phyloP scores from a whole-genome alignment of 2,888 invertebrate genomes.

The Azorinus chamasolen region DNA sequence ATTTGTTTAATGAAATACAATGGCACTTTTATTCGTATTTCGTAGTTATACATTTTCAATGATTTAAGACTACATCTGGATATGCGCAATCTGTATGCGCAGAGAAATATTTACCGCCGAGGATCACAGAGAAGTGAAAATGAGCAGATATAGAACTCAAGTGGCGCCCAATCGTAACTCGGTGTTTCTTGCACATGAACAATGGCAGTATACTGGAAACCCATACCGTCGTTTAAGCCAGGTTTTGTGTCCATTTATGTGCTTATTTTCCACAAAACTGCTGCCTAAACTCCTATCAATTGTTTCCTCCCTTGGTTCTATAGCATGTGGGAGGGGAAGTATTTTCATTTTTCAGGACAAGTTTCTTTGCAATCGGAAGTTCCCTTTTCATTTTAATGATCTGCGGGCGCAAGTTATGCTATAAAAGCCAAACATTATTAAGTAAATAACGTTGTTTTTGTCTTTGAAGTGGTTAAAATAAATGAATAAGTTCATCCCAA shows the following conservation, averaged over 20 bases:
- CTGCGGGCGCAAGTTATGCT: too few relatives aligned
- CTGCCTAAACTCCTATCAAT: not conserved
- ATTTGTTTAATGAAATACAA: not conserved
- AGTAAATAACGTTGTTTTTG: too few relatives aligned
- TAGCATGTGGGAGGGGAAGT: too few relatives aligned
- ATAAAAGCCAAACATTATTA: too few relatives aligned
- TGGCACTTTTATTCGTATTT: not conserved
- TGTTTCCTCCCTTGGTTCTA: too few relatives aligned
- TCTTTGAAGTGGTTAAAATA: too few relatives aligned
- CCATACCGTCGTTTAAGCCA: constrained; percentile 75
- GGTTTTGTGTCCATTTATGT: constrained; percentile 55
- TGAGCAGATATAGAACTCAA: constrained; percentile 65
- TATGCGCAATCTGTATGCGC: constrained; percentile 70
- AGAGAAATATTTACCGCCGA: constrained; percentile 73
- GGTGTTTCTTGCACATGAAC: constrained; percentile 72
- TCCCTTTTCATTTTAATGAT: too few relatives aligned
- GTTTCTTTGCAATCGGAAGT: too few relatives aligned
- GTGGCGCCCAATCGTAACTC: constrained; percentile 69
- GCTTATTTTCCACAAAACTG: not conserved
- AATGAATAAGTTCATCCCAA: too few relatives aligned
- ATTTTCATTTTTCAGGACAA: too few relatives aligned
- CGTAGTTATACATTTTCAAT: constrained; percentile 12
- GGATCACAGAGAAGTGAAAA: constrained; percentile 47
- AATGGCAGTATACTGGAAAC: constrained; percentile 79
- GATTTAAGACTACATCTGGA: constrained; percentile 36